Evolutionary conservation across 1,140 invertebrate genomes (phyloP).

Genomic region (Drosophila kikkawai): DNA sequence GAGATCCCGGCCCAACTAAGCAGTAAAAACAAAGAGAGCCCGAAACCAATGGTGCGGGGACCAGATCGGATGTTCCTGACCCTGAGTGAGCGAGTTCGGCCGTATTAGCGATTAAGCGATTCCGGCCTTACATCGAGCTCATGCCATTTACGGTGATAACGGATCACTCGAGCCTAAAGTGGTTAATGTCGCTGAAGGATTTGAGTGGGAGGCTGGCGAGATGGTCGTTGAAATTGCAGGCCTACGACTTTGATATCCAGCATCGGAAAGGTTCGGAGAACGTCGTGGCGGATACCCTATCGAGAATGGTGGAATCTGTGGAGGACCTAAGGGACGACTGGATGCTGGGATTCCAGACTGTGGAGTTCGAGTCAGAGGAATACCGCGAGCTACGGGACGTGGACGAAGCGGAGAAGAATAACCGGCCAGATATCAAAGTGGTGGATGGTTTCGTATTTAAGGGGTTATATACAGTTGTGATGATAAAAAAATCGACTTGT

Average conservation of each 20-base stretch:
- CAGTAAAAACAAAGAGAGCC: too few relatives aligned
- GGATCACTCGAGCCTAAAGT: slow-evolving; percentile 12
- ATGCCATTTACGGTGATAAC: slow-evolving; percentile 5
- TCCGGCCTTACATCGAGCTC: slow-evolving; percentile 1
- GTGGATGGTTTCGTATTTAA: slow-evolving; percentile 1
- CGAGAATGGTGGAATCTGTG: background rate
- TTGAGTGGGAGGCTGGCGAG: background rate
- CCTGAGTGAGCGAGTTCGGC: too few relatives aligned
- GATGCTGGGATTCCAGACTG: slow-evolving; percentile 1
- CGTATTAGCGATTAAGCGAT: background rate
- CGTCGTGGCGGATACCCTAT: slow-evolving; percentile 5
- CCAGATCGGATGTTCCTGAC: too few relatives aligned
- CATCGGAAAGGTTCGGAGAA: slow-evolving; percentile 13
- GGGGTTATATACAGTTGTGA: too few relatives aligned
- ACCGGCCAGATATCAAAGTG: slow-evolving; percentile 1
- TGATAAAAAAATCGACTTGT: too few relatives aligned
- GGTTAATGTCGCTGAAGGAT: slow-evolving; percentile 9
- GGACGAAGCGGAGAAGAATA: background rate
- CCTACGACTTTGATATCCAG: background rate
- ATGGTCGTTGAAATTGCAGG: background rate
- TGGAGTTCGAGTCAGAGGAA: slow-evolving; percentile 4
- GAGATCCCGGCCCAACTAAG: too few relatives aligned
- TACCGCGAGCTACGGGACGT: background rate
- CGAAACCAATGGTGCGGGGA: too few relatives aligned
- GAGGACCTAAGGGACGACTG: background rate